Conservation (phyloP, 2,113 vertebrate genomes). For the Corythaeola cristata region DNA sequence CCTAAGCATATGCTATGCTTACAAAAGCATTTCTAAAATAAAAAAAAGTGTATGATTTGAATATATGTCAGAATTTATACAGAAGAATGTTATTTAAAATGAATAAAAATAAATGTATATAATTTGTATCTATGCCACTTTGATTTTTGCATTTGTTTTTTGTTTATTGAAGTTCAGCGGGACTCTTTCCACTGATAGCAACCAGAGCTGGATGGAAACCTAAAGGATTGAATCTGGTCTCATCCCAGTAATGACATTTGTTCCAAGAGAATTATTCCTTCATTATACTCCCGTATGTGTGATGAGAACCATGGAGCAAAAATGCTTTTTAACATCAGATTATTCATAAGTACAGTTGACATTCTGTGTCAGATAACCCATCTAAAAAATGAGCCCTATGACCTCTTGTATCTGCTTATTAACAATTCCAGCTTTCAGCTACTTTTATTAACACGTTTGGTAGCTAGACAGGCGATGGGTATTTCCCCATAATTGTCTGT, state of each 20-base stretch:
- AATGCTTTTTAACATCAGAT: not conserved
- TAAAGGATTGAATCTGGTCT: not conserved
- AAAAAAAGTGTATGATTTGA: constrained; percentile 77
- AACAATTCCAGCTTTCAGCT: not conserved
- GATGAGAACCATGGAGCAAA: not conserved
- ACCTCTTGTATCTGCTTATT: not conserved
- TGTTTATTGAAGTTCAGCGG: not conserved
- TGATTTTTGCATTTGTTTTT: constrained; percentile 62
- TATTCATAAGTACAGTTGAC: not conserved
- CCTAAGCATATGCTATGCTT: constrained; percentile 63
- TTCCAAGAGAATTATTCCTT: constrained; percentile 29
- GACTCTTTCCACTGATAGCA: not conserved
- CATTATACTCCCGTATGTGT: not conserved
- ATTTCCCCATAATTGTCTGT: not conserved
- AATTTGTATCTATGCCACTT: constrained; percentile 79
- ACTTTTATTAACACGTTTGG: not conserved
- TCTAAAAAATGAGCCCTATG: not conserved
- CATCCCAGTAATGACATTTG: constrained; percentile 5
- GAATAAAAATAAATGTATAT: constrained; percentile 84
- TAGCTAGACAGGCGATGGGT: not conserved
- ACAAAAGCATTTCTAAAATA: constrained; percentile 77
- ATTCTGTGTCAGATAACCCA: not conserved
- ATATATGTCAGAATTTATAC: constrained; percentile 85
- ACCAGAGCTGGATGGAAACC: not conserved
- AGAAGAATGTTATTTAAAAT: constrained; percentile 84